Base-by-base conservation (phyloP, 2,113 vertebrate species). In the Mobula birostris region DNA sequence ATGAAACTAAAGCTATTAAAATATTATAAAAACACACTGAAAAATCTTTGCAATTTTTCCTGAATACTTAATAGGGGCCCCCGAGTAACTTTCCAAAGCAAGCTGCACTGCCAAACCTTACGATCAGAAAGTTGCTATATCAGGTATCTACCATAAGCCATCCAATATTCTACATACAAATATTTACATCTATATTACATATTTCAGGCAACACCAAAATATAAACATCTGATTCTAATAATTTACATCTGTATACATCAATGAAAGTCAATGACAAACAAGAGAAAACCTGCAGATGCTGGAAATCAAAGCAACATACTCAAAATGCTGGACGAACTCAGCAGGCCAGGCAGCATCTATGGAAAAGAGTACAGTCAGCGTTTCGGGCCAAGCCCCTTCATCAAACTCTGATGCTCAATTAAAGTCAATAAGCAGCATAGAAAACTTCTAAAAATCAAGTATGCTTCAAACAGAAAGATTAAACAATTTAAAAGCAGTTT, bases 1-100 rank as follows among this genome's bases (percentile, higher is more conserved):
- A 12, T 61, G 61, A 63, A 66, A 63, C 5, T n/a, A 88, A 63
- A 88, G 32, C 12, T 63, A 63, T 88, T 87, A 63, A 87, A 87
- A 87, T 24, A 87, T 63, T 87, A n/a, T 58, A 87, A 61, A n/a
- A 87, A 87, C 48, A 87, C 14, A n/a, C 83, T 29, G 83, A 58
- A 87, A 87, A 61, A 87, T 48, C 56, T 87, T 87, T 87, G 83
- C 56, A 87, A 63, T 88, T 82, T 66, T 15, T 48, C 48, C 85
- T 32, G 21, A 17, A 58, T 88, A 58, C 58, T 24, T n/a, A 88
- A n/a, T 61, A 61, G 83, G 48, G 56, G 56, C 27, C 29, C 56
- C 11, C 85, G 48, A 82, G 79, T 82, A 1, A 79, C 40, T 85
- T 63, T 88, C 58, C 63, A 61, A n/a, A 88, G 58, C 27, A n/a